These are phyloP conservation scores for Achlya flavicornis DNA, from an alignment of 2,888 invertebrate species.

Conservation along the genomic window DNA sequence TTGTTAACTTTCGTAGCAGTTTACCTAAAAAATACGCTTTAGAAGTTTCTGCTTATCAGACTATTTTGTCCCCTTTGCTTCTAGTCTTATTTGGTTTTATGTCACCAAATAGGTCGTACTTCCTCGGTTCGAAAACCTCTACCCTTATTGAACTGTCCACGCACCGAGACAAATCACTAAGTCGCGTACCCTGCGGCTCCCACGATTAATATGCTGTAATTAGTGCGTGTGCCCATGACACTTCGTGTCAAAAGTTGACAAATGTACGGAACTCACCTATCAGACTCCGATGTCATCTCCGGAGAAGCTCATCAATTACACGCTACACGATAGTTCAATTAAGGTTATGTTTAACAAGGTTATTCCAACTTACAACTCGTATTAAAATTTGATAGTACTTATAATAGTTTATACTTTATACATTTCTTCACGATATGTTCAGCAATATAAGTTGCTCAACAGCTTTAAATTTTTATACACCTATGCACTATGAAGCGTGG, in stretches of 20 bases:
- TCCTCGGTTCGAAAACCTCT: slow-evolving; percentile 1
- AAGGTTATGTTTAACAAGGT: neutral
- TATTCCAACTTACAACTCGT: neutral
- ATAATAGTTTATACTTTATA: too few species aligned
- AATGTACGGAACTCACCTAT: slow-evolving; percentile 39
- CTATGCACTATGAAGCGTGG: too few species aligned
- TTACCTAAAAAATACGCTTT: too few species aligned
- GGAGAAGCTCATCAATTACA: slow-evolving; percentile 9
- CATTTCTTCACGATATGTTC: too few species aligned
- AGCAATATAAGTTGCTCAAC: too few species aligned
- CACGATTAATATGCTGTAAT: slow-evolving; percentile 61
- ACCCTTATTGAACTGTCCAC: slow-evolving; percentile 20
- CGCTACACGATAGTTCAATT: neutral
- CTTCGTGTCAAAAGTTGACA: slow-evolving; percentile 61
- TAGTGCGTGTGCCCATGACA: slow-evolving; percentile 62
- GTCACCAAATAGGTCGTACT: neutral
- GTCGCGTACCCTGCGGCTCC: slow-evolving; percentile 37
- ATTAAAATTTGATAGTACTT: neutral
- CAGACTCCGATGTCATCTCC: slow-evolving; percentile 19
- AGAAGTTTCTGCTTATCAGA: too few species aligned
- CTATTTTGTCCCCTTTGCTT: neutral
- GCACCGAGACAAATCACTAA: slow-evolving; percentile 30
- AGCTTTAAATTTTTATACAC: too few species aligned
- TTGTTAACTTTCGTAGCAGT: too few species aligned
- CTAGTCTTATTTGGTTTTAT: too few species aligned